Conservation (phyloP, 2,888 invertebrate species). For the Bibio marci region DNA sequence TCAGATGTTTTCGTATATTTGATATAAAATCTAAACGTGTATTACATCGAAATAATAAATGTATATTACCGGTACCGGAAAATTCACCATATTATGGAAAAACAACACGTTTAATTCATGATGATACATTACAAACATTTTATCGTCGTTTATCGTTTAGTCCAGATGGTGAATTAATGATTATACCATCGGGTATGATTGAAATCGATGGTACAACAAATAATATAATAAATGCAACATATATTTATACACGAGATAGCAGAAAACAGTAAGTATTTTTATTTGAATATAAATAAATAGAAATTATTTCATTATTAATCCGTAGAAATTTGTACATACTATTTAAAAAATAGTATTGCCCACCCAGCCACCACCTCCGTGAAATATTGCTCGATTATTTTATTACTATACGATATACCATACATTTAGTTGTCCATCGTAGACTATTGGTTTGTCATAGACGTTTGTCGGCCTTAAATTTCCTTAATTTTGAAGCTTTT, state of each 20-base stretch:
- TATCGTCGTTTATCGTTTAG: constrained; percentile 79
- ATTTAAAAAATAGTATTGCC: too few relatives aligned
- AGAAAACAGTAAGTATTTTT: constrained; percentile 36
- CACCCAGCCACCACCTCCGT: too few relatives aligned
- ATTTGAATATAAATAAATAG: too few relatives aligned
- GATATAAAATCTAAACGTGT: constrained; percentile 49
- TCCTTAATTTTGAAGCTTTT: too few relatives aligned
- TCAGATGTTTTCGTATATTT: constrained; percentile 49
- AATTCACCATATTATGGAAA: constrained; percentile 42
- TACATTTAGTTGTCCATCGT: too few relatives aligned
- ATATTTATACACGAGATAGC: constrained; percentile 39
- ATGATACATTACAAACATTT: constrained; percentile 87
- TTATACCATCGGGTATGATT: constrained; percentile 80
- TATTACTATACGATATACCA: too few relatives aligned
- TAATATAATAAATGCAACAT: constrained; percentile 24
- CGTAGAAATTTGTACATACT: too few relatives aligned
- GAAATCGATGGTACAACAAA: constrained; percentile 46
- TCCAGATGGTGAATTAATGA: constrained; percentile 76
- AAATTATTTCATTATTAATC: too few relatives aligned
- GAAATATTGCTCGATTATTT: too few relatives aligned
- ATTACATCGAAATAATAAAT: constrained; percentile 43
- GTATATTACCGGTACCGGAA: constrained; percentile 37
- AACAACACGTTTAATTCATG: constrained; percentile 61
- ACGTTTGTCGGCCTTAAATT: too few relatives aligned
- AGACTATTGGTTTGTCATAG: too few relatives aligned